Base-by-base conservation (phyloP, 2,797 vertebrate species). In the Xenopus petersii region DNA sequence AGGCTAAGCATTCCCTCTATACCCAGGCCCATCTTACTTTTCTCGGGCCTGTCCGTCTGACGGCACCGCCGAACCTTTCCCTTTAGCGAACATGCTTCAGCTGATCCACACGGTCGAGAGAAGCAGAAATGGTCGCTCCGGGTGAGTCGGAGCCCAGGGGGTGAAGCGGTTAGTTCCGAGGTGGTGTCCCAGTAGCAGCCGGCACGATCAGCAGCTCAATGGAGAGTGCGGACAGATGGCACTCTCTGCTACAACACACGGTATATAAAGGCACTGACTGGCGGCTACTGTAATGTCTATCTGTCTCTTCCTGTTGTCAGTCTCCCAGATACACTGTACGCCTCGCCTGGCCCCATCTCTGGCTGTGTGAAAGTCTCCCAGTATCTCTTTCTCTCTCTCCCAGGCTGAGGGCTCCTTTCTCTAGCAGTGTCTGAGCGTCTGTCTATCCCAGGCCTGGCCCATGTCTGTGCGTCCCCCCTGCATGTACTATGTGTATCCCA, bases 21-120 rank as follows among this genome's bases (percentile, higher is more conserved):
- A 16, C 71, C 67, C 67, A 36, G 72, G 72, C 67, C 48, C 16
- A 67, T 77, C 96, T 97, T 96, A 98, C 96, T 98, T 98, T 92
- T 98, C 96, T 84, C 96, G 91, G 77, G 96, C 96, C 85, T 98
- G 96, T 83, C 93, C 93, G 91, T 98, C 96, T 87, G 96, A 98
- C 81, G 96, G 96, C 92, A 97, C 96, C 87, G 94, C 95, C 84
- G 95, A 94, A 89, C 95, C 94, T 93, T 98, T 98, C 88, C 96
- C 95, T 95, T 98, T 98, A 79, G 96, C 95, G 89, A 97, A 98
- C 95, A 98, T 98, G 90, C 49, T 85, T 93, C 90, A 30, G 64
- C 15, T 61, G 75, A 15, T 71, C 46, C 55, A 21, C 21, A 21
- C 48, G 62, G 61, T 51, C 62, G 74, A 48, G 60, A 8, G 64